Evolutionary conservation across 2,888 invertebrate genomes (phyloP), one percentile per base, ranked within the genome.

Genomic region (Idaea aversata): DNA sequence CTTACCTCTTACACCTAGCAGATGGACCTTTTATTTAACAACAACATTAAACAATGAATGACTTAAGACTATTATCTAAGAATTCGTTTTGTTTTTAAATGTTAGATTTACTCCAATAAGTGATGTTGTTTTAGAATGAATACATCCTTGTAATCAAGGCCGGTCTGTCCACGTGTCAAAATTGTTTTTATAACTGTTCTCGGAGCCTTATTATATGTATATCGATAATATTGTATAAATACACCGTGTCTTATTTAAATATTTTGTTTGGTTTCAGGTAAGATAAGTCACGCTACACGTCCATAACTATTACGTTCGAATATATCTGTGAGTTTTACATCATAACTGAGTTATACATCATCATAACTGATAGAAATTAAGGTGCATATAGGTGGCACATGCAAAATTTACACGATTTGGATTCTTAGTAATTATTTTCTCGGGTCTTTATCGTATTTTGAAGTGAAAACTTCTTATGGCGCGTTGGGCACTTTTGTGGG

Each of bases 201-300:
- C 47, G 4, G 7, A 47, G 47, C 13, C 7, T 47, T 47, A 47
- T 47, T 10, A 13, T 47, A 47, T 47, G 25, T 47, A 10, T 47
- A 47, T 47, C 47, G 47, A 47, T 47, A 47, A 47, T 47, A 47
- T 47, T 47, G 47, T 47, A 47, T 13, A 47, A 47, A 47, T 47
- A 47, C 36, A 36, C 47, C 47, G 7, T 47, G 13, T 13, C 13
- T 13, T 47, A 47, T 47, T 47, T 47, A 13, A 10, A 47, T 7
- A 47, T 47, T 47, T 47, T 47, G 67, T 74, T 67, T 77, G 76
- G 75, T 80, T 80, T 59, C 77, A 80, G 79, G 80, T 79, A 77
- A 79, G 75, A 67, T 66, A 72, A 38, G 67, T 67, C 66, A 70
- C 67, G 63, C 67, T 65, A 67, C 61, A 60, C 65, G 57, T 61